Base-by-base conservation (phyloP, 2,888 invertebrate species). In the Mylabris sibirica region DNA sequence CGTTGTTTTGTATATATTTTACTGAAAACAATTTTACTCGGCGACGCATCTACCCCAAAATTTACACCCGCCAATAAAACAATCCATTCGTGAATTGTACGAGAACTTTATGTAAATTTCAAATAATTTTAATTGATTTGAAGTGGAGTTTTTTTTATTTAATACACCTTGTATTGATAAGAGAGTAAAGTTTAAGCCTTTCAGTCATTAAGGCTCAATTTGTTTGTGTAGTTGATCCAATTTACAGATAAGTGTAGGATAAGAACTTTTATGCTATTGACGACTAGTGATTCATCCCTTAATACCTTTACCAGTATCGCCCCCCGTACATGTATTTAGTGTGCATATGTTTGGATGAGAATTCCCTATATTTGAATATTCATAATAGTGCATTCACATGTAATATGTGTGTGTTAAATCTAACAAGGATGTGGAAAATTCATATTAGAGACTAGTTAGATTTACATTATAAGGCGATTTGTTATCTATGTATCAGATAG, bases 341-440 rank as follows among this genome's bases (percentile, higher is more conserved):
- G 67, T 70, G 70, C 70, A 70, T 66, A 66, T 66, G 66, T 69
- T 69, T 14, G 1, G 14, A 57, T 57, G 62, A 60, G 53, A 57
- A 26, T 6, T 57, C 61, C 38, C 64, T 44, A 3, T 26, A 62
- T 59, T 68, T 70, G 70, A 67, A 70, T 70, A 70, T 70, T 70
- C 70, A 70, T 70, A 67, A 35, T 67, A 44, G 63, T 68, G 67
- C 67, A 70, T 65, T 68, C 63, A 65, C 65, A 70, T 63, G 57
- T 63, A 70, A n/a, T n/a, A n/a, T n/a, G 63, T 60, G 70, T 67
- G 67, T 70, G 67, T 67, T 59, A 68, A 70, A 60, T 70, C 65
- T 70, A 70, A 70, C 67, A 70, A 70, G 70, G 65, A 38, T 65
- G 59, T 65, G 60, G 65, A 59, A 70, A 70, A 70, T 64, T 67